Evolutionary conservation across 2,888 invertebrate species (phyloP), one percentile per base, ranked within the genome.

Genomic region (Philereme vetulata): DNA sequence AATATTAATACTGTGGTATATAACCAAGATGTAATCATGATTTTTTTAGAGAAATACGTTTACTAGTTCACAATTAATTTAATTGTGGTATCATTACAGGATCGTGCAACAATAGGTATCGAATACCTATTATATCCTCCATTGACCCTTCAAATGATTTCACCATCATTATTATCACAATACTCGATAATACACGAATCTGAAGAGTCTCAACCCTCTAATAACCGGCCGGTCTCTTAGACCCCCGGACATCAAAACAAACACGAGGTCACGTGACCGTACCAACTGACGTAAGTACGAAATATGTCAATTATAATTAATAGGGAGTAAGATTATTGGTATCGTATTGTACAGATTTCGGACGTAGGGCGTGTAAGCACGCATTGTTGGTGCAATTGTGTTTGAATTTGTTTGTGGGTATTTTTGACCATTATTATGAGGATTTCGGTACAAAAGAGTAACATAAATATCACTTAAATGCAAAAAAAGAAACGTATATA

Each of bases 301-400:
- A 90, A 90, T 90, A 90, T 90, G 90, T 90, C 90, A 90, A 90
- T 90, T 90, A 90, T 90, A 88, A 90, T 90, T 88, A 89, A 90
- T 88, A 85, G 88, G 83, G 86, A 74, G 76, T 63, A 72, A 76
- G 85, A 85, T 83, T 83, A 87, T 86, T 85, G 81, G 78, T 80
- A 79, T 81, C 80, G 82, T 78, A 84, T 84, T 83, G 83, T 85
- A 76, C 74, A 71, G 71, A 69, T 72, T 70, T 65, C 36, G 65
- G 60, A 38, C 62, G 72, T 77, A 80, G 79, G 70, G 72, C 64
- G 51, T 69, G 64, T 69, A 55, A 64, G 66, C 52, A 55, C 36
- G 60, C 44, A 68, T 68, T 68, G 68, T 68, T 66, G 59, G 63
- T 50, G 50, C 55, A 56, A 61, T 65, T 47, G 35, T 69, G 62